Conservation (phyloP, 2,888 invertebrate species). For the Dasysyrphus tricinctus region DNA sequence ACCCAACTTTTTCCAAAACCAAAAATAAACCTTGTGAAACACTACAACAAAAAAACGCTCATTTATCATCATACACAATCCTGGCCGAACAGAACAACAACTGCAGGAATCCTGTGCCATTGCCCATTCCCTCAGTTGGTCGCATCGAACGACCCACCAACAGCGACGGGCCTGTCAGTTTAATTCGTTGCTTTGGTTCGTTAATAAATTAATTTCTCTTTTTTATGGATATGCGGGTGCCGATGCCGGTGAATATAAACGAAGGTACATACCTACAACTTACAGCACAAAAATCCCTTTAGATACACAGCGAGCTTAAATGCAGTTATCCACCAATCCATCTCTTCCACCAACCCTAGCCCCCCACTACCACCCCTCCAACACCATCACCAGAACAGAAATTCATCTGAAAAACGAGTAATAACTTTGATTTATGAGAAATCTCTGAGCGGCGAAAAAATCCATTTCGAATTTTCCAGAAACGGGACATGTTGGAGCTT, state of each 20-base stretch:
- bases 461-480: slow-evolving; percentile 55
- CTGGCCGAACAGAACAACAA: slow-evolving; percentile 49
- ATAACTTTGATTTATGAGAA: slow-evolving; percentile 73
- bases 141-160: slow-evolving; percentile 10
- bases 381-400: slow-evolving; percentile 37
- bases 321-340: slow-evolving; percentile 68
- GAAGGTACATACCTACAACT: slow-evolving; percentile 33
- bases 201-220: slow-evolving; percentile 73
- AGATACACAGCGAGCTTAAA: slow-evolving; percentile 51
- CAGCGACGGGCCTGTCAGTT: slow-evolving; percentile 59
- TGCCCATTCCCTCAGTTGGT: background rate
- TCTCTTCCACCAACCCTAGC: slow-evolving; percentile 13
- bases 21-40: slow-evolving; percentile 23
- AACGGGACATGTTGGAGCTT: background rate
- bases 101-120: slow-evolving; percentile 49
- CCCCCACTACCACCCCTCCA: background rate
- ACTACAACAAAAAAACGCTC: slow-evolving; percentile 42
- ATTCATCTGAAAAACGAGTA: slow-evolving; percentile 65
- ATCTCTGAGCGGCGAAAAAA: slow-evolving; percentile 48
- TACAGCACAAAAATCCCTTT: slow-evolving; percentile 6
- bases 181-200: slow-evolving; percentile 72
- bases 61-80: slow-evolving; percentile 68
- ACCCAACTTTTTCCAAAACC: background rate
- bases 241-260: slow-evolving; percentile 40
- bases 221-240: slow-evolving; percentile 49